Base-by-base conservation (phyloP, 2,888 invertebrate genomes). In the Aspidiotus rigidus region DNA sequence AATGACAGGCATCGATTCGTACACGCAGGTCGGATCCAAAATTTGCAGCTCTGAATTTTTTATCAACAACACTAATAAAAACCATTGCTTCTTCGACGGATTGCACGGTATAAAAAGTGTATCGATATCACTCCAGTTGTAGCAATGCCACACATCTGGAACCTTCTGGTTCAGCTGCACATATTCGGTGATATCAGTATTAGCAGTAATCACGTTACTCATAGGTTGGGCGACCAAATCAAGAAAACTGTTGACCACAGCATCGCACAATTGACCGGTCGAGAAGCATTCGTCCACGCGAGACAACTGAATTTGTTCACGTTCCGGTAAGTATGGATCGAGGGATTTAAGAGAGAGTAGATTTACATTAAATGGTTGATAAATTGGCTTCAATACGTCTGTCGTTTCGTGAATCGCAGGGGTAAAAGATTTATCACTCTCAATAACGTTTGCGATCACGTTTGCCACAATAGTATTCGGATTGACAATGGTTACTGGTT, bases 21-120 rank as follows among this genome's bases (percentile, higher is more conserved):
- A 66, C 7, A 49, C n/a, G 7, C 39, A 28, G n/a, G 66, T 49
- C 28, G 66, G 66, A 59, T 66, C 66, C 17, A 66, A 49, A 2
- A 66, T 59, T 15, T 66, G 66, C 11, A 66, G 44, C 60, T 66
- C 59, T 6, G 28, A 15, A 42, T 66, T 55, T 28, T 66, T 66
- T 13, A 66, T 49, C n/a, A 66, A 39, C 6, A 66, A 41, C 11
- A 69, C 69, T 40, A 69, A 40, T 28, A 69, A 41, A 13, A 69
- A 61, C 69, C 69, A 69, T 7, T 69, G 69, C 17, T 69, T 62
- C 11, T 69, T 69, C 5, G 61, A 56, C 40, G 69, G 69, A 55
- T 69, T 69, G 15, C 69, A 69, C 7, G 69, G 69, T 62, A 69
- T 62, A 15, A 69, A 69, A n/a, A 69, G 61, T 10, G 62, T 61